Base-by-base conservation (phyloP, 1,140 invertebrate species). In the Asbolus verrucosus region DNA sequence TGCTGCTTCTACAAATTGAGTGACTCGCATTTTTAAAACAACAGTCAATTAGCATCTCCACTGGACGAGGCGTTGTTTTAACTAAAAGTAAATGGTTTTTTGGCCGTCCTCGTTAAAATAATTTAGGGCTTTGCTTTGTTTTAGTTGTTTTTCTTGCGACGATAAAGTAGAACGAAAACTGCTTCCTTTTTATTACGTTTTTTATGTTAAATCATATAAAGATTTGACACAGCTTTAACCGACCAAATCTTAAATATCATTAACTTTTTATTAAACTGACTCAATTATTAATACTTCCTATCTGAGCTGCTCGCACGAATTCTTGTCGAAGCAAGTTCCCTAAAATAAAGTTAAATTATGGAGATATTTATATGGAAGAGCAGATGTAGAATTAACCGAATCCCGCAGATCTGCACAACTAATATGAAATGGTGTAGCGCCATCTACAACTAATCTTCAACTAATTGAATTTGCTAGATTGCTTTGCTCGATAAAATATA, bases 381-480 rank as follows among this genome's bases (percentile, higher is more conserved):
- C 70, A 74, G 73, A 74, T 71, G 73, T 70, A 72, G 73, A 73
- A 76, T 74, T 76, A 76, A 62, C 60, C 63, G 70, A 67, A 69
- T 67, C 69, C 65, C 46, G 62, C n/a, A 63, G 63, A 77, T 73
- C 74, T 67, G 69, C 66, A 69, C 65, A 75, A 68, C 73, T 78
- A 79, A 77, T 77, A 74, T 76, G 75, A 71, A 75, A 75, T 75
- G 75, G 73, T 75, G 36, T 60, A 71, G 73, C 74, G 71, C 73
- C 72, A 76, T 74, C 78, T 78, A 77, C 76, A 75, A 79, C 78
- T 80, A 80, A 80, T 80, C 79, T 78, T 80, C 72, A 74, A 73
- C 79, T 79, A 80, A 80, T 80, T 80, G 79, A 80, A 80, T 80
- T 80, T 76, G 73, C 76, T 80, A 79, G 78, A 80, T 80, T 80